Base-by-base conservation (phyloP, 2,888 invertebrate species). In the Ectemnius continuus region DNA sequence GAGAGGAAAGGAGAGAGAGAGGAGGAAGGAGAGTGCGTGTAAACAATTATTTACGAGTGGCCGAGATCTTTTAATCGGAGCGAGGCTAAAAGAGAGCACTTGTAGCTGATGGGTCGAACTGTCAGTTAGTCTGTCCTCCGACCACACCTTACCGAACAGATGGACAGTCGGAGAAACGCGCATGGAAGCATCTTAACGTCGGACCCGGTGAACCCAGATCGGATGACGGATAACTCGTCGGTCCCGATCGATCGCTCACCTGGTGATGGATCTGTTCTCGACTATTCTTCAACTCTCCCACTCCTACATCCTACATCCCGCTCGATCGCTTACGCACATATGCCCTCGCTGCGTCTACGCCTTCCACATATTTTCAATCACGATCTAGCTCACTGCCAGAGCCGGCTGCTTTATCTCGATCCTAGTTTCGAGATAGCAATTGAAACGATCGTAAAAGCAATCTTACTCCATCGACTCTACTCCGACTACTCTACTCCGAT, bases 181-280 rank as follows among this genome's bases (percentile, higher is more conserved):
- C 67, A 68, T 77, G 77, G 72, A 73, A 70, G 75, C 70, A 72
- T 36, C 67, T 61, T 78, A 66, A 69, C 64, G 45, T 65, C 62
- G 64, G 8, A 11, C 48, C 67, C 52, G 71, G 72, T 74, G 80
- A 79, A 78, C 74, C 66, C 57, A 85, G 86, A 87, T 87, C 78
- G 85, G 79, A 85, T 83, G 84, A 84, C 80, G 80, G 87, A 86
- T 86, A 87, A 85, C 81, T 84, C 80, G 81, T 11, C 36, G 36
- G 36, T 36, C 36, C 46, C 84, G 80, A 79, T 80, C 86, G 84
- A 87, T 86, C 87, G 83, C 85, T 85, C 84, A 77, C 73, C 75
- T 64, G 75, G 69, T 83, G 86, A 86, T 86, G 84, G 85, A 84
- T 83, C 85, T 84, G 82, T 85, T 85, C 83, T 73, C 80, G 72